Percentiles rank a stretch among this genome's conserved stretches.
Conservation (phyloP, 2,113 vertebrate species). For the Cryptotis parvus region DNA sequence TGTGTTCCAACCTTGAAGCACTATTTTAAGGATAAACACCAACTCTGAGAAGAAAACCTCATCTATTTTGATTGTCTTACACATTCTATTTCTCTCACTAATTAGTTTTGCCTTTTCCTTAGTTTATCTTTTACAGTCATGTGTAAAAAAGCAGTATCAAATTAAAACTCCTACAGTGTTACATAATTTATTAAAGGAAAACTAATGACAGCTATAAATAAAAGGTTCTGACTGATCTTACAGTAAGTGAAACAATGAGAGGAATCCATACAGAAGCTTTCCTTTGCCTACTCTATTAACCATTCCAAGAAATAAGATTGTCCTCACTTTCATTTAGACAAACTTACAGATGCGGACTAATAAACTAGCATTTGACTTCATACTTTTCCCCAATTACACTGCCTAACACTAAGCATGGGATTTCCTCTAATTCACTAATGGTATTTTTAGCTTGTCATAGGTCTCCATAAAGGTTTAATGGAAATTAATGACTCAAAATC, state of each 20-base stretch:
- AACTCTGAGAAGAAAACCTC: background rate
- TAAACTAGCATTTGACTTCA: conserved; percentile 17
- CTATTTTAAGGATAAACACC: background rate
- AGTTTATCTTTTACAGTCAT: conserved; percentile 29
- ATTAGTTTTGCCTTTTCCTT: background rate
- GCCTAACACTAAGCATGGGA: background rate
- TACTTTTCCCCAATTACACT: background rate
- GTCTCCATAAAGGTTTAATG: conserved; percentile 44
- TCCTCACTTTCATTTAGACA: conserved; percentile 36
- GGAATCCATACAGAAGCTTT: conserved; percentile 13
- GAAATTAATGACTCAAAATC: conserved; percentile 65
- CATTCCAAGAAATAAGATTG: background rate
- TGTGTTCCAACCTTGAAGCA: background rate
- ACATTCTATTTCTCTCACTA: background rate
- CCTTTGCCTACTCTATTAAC: background rate
- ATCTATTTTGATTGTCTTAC: background rate
- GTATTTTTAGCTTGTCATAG: conserved; percentile 52
- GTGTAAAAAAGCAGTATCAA: conserved; percentile 39
- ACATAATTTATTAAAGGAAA: conserved; percentile 55
- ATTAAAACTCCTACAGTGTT: background rate
- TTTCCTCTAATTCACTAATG: conserved; percentile 13
- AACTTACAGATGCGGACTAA: background rate
- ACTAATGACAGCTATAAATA: conserved; percentile 19
- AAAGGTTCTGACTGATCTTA: background rate
- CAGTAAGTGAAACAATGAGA: background rate